Conservation (phyloP, 2,113 vertebrate genomes). For the Tyto alba region DNA sequence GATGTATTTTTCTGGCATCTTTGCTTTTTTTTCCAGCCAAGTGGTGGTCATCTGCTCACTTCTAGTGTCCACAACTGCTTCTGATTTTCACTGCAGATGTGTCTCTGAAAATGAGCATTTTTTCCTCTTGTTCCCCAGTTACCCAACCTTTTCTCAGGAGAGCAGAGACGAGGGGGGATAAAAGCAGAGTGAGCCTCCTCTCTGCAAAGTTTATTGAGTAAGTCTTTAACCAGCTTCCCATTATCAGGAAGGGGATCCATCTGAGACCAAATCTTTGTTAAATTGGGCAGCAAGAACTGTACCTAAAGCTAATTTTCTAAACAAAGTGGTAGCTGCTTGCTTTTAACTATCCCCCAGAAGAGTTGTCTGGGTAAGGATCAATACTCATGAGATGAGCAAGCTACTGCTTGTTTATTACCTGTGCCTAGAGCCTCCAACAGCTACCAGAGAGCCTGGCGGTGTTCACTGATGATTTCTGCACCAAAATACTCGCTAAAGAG, state of each 20-base stretch:
- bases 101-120: background rate
- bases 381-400: background rate
- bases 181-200: background rate
- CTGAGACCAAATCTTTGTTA: background rate
- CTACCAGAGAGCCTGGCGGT: background rate
- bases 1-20: background rate
- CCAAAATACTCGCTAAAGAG: background rate
- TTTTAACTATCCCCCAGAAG: background rate
- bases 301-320: background rate
- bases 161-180: background rate
- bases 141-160: background rate
- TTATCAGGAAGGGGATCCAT: background rate
- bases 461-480: background rate
- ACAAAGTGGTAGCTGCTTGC: background rate
- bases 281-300: background rate
- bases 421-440: background rate
- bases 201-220: background rate
- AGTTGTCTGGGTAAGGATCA: background rate
- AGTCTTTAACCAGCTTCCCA: background rate
- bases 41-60: background rate
- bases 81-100: background rate
- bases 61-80: background rate
- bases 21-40: background rate
- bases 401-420: background rate
- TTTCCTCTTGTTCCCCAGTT: background rate